Conservation (phyloP, 2,888 invertebrate genomes). For the Mactromeris polynyma region DNA sequence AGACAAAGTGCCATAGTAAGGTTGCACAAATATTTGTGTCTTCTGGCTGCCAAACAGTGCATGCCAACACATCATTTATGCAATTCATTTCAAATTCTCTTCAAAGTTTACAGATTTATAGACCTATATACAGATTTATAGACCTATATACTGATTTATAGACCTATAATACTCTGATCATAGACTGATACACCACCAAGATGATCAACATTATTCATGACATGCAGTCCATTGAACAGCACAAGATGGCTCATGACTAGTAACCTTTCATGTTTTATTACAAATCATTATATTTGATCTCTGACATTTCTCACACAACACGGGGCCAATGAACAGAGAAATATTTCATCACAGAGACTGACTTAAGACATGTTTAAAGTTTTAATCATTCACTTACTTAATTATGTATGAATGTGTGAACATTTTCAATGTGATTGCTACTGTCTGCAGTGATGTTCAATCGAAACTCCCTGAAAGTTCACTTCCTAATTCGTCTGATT, state of each 20-base stretch:
- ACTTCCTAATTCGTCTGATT: conserved; percentile 14
- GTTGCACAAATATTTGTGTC: no score
- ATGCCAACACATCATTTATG: no score
- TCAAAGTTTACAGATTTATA: no score
- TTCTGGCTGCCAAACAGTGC: no score
- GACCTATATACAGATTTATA: no score
- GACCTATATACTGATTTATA: no score
- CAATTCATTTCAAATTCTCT: no score
- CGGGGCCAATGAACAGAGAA: background rate
- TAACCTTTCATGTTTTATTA: background rate
- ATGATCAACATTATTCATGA: no score
- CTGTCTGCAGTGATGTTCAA: conserved; percentile 1
- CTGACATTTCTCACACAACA: background rate
- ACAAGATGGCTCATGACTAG: background rate
- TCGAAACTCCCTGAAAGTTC: conserved; percentile 4
- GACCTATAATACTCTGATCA: no score
- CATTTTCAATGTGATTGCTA: background rate
- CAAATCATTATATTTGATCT: background rate
- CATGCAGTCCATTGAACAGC: no score
- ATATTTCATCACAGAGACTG: background rate
- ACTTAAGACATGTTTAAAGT: conserved; percentile 18
- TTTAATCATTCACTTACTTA: conserved; percentile 19
- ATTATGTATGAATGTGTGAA: conserved; percentile 23
- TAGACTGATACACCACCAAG: no score
- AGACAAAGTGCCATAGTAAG: no score